phyloP scores from a whole-genome alignment of 2,888 invertebrate genomes.

The Linnaemya tessellans region DNA sequence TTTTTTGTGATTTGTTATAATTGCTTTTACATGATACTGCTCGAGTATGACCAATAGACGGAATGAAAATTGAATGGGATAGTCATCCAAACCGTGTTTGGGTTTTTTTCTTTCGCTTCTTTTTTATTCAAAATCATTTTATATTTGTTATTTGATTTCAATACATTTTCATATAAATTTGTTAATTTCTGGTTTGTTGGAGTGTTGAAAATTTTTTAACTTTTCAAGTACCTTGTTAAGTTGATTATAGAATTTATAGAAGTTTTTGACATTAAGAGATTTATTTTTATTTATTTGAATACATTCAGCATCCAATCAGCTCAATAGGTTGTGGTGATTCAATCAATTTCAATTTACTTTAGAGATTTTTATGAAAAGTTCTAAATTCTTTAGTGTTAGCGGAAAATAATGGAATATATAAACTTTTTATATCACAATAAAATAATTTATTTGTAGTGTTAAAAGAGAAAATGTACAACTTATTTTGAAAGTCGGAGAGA shows the following conservation, averaged over 20 bases:
- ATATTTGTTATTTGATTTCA: slow-evolving; percentile 16
- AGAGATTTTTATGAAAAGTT: background rate
- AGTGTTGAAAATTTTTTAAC: slow-evolving; percentile 23
- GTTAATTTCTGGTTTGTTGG: background rate
- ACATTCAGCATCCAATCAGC: slow-evolving; percentile 41
- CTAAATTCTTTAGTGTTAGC: background rate
- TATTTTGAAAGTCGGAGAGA: too few species aligned
- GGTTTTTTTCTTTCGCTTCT: background rate
- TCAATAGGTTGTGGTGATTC: slow-evolving; percentile 33
- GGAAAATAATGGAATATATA: background rate
- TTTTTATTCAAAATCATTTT: slow-evolving; percentile 26
- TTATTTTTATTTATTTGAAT: slow-evolving; percentile 35
- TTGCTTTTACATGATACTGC: slow-evolving; percentile 71
- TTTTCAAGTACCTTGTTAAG: slow-evolving; percentile 67
- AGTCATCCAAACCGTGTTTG: background rate
- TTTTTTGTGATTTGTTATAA: slow-evolving; percentile 73
- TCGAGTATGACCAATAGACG: slow-evolving; percentile 29
- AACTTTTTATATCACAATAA: background rate
- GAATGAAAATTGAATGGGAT: slow-evolving; percentile 10
- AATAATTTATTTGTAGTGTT: too few species aligned
- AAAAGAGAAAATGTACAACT: too few species aligned
- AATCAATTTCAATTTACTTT: slow-evolving; percentile 55
- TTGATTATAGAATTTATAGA: slow-evolving; percentile 67
- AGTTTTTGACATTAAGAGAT: slow-evolving; percentile 49
- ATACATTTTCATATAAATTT: slow-evolving; percentile 9